A percentile compares a stretch with the other conserved stretches of the same genome.
Conservation (phyloP, 2,888 invertebrate genomes). For the Drosophila greeni region DNA sequence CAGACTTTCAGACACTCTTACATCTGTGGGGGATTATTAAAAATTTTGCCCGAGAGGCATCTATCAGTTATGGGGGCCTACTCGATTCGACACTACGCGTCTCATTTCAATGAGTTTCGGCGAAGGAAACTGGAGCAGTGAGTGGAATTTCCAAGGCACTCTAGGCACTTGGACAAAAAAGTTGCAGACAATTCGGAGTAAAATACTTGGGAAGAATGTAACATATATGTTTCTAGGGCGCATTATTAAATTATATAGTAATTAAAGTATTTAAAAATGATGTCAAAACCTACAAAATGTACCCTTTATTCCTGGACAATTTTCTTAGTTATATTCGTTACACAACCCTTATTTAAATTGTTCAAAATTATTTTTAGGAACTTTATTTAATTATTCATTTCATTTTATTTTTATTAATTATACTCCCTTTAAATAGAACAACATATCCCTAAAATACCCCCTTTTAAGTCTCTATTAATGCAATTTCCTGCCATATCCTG, state of each 20-base stretch:
- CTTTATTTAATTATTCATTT: too few species aligned
- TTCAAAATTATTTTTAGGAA: too few species aligned
- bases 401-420: too few species aligned
- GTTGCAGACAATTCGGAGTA: rapidly evolving
- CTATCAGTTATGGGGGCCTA: constrained; percentile 63
- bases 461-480: too few species aligned
- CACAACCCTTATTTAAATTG: too few species aligned
- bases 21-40: constrained; percentile 61
- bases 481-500: not conserved
- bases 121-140: constrained; percentile 17
- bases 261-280: too few species aligned
- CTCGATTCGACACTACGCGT: constrained; percentile 55
- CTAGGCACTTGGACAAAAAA: constrained; percentile 6
- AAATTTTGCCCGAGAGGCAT: constrained; percentile 68
- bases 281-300: too few species aligned
- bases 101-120: constrained; percentile 69
- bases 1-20: constrained; percentile 19
- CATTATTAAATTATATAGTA: not conserved
- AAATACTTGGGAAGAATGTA: not conserved
- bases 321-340: too few species aligned
- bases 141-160: constrained; percentile 13
- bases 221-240: too few species aligned
- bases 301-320: too few species aligned
- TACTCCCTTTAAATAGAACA: not conserved
- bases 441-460: rapidly evolving